Conservation (phyloP, 2,888 invertebrate genomes). For the Spilarctia lutea region DNA sequence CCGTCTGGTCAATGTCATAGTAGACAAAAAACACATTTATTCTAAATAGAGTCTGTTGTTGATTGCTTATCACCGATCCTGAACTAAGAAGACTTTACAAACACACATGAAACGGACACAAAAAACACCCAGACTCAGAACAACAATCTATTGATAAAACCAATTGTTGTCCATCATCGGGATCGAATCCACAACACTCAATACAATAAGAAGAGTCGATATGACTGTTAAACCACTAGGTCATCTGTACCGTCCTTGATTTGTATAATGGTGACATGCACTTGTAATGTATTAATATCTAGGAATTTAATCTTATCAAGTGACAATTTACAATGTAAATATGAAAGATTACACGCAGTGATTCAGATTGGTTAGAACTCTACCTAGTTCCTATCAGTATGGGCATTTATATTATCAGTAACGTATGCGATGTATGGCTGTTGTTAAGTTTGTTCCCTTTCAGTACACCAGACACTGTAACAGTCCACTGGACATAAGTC, state of each 20-base stretch:
- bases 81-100: no score
- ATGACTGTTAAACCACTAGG: background rate
- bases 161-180: background rate
- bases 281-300: background rate
- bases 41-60: no score
- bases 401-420: background rate
- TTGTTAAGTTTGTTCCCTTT: no score
- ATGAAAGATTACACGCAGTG: background rate
- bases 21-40: no score
- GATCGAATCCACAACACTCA: background rate
- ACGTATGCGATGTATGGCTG: background rate
- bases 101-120: background rate
- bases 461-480: no score
- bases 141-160: background rate
- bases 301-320: constrained; percentile 6
- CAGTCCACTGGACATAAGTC: no score
- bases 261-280: background rate
- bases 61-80: no score
- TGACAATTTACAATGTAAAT: constrained; percentile 1
- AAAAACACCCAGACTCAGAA: background rate
- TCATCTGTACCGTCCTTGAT: background rate
- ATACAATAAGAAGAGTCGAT: background rate
- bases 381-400: background rate
- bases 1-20: no score
- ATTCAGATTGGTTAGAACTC: background rate